Evolutionary conservation across 2,113 vertebrate genomes (phyloP).

Genomic region (Daubentonia madagascariensis): DNA sequence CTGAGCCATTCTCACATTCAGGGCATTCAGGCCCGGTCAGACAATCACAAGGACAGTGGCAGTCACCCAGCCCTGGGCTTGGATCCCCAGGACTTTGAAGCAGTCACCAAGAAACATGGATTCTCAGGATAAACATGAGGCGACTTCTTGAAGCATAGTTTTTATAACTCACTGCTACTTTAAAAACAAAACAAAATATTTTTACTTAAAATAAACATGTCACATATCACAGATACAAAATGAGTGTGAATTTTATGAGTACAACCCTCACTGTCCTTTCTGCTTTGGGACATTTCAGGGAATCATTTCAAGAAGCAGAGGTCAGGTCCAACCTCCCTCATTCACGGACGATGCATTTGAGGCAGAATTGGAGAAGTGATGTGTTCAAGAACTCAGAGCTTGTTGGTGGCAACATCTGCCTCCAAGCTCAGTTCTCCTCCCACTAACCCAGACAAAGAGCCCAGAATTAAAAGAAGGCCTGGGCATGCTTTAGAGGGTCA

Average conservation of each 20-base stretch:
- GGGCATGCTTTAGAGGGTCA: neutral
- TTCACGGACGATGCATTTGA: neutral
- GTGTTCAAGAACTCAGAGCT: neutral
- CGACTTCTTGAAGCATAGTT: neutral
- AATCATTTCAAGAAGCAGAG: neutral
- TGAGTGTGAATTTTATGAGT: neutral
- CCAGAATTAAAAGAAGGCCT: neutral
- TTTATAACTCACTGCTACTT: neutral
- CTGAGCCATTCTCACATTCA: neutral
- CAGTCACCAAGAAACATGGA: neutral
- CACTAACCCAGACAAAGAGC: neutral
- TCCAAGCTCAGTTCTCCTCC: neutral
- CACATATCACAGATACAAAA: neutral
- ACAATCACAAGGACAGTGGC: neutral
- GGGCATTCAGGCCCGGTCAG: neutral
- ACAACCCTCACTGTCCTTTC: neutral
- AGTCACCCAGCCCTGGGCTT: neutral
- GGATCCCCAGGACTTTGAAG: neutral
- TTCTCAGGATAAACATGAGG: neutral
- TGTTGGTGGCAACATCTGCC: neutral
- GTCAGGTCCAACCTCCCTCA: too few relatives aligned
- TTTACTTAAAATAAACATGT: neutral
- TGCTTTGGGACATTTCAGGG: neutral
- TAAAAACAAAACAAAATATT: neutral
- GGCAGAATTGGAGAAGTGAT: neutral